Evolutionary conservation across 2,888 invertebrate genomes (phyloP).

Genomic region (Orthonevra nobilis): DNA sequence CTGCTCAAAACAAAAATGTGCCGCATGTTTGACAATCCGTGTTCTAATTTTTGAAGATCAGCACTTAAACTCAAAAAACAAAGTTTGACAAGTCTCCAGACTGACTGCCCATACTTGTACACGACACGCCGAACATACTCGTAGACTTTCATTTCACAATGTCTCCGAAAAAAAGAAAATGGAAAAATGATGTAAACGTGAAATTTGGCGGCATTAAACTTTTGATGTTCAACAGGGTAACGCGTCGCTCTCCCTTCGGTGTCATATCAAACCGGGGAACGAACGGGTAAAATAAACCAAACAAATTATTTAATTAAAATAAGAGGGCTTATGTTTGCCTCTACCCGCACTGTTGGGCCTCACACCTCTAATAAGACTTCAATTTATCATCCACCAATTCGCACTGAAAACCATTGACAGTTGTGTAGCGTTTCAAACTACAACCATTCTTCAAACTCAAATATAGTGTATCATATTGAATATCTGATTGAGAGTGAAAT

Average conservation of each 20-base stretch:
- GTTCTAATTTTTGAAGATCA: neutral
- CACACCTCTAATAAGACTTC: slow-evolving; percentile 21
- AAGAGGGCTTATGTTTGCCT: slow-evolving; percentile 27
- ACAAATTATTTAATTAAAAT: slow-evolving; percentile 52
- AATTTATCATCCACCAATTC: slow-evolving; percentile 15
- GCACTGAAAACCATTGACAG: slow-evolving; percentile 20
- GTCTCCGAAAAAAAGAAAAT: too few relatives aligned
- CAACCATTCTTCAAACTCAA: slow-evolving; percentile 1
- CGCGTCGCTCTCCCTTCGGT: neutral
- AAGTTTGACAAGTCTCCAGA: slow-evolving; percentile 12
- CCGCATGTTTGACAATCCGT: neutral
- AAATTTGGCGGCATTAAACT: slow-evolving; percentile 61
- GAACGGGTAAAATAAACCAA: slow-evolving; percentile 13
- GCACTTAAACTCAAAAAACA: slow-evolving; percentile 23
- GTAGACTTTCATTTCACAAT: too few relatives aligned
- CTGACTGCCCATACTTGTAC: too few relatives aligned
- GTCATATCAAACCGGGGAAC: too few relatives aligned
- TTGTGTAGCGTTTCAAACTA: neutral
- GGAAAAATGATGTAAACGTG: slow-evolving; percentile 61
- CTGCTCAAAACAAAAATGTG: too few relatives aligned
- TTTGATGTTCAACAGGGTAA: slow-evolving; percentile 45
- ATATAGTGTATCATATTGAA: too few relatives aligned
- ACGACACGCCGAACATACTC: too few relatives aligned
- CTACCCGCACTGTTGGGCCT: neutral
- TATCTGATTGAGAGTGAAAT: slow-evolving; percentile 15